phyloP scores from a whole-genome alignment of 2,797 vertebrate genomes.

The Vireo griseus region DNA sequence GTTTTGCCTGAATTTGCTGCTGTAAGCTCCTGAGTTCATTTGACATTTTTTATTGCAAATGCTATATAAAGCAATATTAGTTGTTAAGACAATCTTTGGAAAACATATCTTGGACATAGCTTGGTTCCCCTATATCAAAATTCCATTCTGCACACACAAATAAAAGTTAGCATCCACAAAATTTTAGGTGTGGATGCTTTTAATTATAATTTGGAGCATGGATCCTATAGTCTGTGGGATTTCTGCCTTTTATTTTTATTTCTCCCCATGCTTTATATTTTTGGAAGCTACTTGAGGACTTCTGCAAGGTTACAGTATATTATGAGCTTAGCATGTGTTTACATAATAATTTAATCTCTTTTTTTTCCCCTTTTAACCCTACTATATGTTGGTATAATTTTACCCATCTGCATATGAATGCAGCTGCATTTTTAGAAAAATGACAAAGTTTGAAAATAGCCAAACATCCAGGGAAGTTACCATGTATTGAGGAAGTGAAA shows the following conservation, averaged over 20 bases:
- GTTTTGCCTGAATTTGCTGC: background rate
- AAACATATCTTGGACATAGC: background rate
- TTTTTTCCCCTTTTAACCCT: background rate
- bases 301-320: background rate
- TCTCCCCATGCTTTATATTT: background rate
- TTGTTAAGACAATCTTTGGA: background rate
- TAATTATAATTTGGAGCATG: background rate
- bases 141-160: background rate
- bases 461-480: background rate
- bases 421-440: background rate
- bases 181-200: background rate
- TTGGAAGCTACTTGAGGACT: background rate
- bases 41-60: background rate
- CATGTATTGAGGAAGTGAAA: constrained; percentile 14
- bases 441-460: background rate
- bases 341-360: background rate
- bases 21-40: background rate
- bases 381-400: background rate
- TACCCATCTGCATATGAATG: accelerated
- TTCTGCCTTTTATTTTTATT: background rate
- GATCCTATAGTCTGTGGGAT: background rate
- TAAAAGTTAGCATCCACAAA: background rate
- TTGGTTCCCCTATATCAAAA: background rate
- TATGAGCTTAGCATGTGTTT: background rate
- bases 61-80: background rate